phyloP scores from a whole-genome alignment of 2,797 vertebrate species.

The Geotria australis region DNA sequence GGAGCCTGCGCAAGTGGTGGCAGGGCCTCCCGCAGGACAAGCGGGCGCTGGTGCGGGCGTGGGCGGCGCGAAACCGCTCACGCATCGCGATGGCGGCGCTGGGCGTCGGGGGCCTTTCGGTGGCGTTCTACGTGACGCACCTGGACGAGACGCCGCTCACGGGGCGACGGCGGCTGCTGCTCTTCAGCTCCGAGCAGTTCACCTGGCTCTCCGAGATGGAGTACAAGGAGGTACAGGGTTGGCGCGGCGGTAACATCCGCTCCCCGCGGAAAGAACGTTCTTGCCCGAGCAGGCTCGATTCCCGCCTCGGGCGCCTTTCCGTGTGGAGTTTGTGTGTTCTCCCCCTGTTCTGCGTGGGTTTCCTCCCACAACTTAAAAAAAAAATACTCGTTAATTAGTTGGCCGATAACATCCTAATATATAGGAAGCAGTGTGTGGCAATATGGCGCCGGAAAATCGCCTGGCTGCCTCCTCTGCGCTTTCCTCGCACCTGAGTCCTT shows the following conservation, averaged over 20 bases:
- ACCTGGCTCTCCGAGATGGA: constrained; percentile 31
- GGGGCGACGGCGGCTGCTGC: constrained; percentile 36
- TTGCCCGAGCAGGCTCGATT: too few species aligned
- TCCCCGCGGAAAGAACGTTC: too few species aligned
- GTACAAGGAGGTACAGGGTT: constrained; percentile 27
- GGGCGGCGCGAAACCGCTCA: constrained; percentile 18
- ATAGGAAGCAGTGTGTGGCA: too few species aligned
- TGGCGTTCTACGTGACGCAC: constrained; percentile 39
- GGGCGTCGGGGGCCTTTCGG: constrained; percentile 13
- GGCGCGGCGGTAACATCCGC: not conserved
- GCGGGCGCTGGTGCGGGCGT: constrained; percentile 27
- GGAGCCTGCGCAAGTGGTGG: constrained; percentile 88
- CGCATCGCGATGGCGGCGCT: constrained; percentile 25
- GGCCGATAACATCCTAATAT: too few species aligned
- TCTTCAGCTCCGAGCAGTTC: constrained; percentile 47
- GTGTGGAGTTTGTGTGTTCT: too few species aligned
- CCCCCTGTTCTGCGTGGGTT: too few species aligned
- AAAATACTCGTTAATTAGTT: too few species aligned
- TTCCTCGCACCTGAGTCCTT: too few species aligned
- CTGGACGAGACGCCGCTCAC: constrained; percentile 63
- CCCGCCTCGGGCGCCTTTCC: too few species aligned
- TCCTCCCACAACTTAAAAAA: too few species aligned
- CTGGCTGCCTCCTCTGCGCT: too few species aligned
- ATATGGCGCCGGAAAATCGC: too few species aligned
- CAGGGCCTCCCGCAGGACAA: constrained; percentile 37